Conservation (phyloP, 2,888 invertebrate genomes). For the Anthoptus insignis region DNA sequence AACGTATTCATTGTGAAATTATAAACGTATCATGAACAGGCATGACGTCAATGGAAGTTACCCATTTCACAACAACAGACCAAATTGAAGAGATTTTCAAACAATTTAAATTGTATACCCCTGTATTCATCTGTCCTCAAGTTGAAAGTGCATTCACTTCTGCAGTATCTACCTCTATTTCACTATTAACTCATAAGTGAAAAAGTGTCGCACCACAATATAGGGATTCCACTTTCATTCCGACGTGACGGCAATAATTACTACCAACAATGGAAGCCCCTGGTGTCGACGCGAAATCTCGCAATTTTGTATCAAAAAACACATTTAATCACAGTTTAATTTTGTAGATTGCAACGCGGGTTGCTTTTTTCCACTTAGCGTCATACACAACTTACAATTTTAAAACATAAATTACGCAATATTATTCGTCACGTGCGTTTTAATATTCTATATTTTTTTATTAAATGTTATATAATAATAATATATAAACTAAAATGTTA, state of each 20-base stretch:
- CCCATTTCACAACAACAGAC: background rate
- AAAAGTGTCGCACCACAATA: slow-evolving; percentile 34
- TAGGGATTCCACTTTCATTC: slow-evolving; percentile 26
- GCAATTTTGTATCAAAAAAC: slow-evolving; percentile 61
- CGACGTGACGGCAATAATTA: slow-evolving; percentile 34
- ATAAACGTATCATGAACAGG: too few relatives aligned
- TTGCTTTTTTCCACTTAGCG: slow-evolving; percentile 51
- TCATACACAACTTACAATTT: background rate
- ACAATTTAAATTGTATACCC: background rate
- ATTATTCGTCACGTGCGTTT: too few relatives aligned
- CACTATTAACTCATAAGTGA: slow-evolving; percentile 31
- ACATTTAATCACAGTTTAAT: slow-evolving; percentile 75
- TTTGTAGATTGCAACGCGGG: slow-evolving; percentile 63
- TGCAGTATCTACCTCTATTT: slow-evolving; percentile 23
- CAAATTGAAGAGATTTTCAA: background rate
- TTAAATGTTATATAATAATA: too few relatives aligned
- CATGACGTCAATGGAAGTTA: too few relatives aligned
- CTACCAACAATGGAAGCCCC: slow-evolving; percentile 26
- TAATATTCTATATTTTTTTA: too few relatives aligned
- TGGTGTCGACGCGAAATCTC: slow-evolving; percentile 39
- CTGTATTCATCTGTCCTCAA: background rate
- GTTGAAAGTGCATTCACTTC: background rate
- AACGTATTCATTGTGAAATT: too few relatives aligned
- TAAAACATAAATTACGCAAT: background rate
- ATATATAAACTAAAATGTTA: too few relatives aligned